A percentile compares a stretch with the other conserved stretches of the same genome.
Evolutionary conservation across 2,888 invertebrate species (phyloP).

Genomic region (Acleris laterana): DNA sequence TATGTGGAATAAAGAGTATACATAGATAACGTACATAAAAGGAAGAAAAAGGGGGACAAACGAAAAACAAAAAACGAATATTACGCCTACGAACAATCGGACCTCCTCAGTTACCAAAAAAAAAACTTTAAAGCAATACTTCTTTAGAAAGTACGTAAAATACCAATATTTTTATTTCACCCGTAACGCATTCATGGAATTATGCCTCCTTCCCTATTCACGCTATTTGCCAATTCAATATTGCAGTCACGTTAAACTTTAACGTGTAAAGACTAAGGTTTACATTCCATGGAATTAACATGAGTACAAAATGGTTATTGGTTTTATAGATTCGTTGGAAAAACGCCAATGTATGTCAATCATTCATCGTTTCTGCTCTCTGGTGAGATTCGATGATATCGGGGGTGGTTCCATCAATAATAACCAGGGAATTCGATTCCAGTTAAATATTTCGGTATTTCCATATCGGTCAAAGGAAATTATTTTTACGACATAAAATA

Average conservation of each 20-base stretch:
- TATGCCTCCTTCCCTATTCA: constrained; percentile 18
- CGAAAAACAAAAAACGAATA: no score
- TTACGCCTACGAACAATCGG: no score
- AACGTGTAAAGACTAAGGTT: neutral
- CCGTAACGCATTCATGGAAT: constrained; percentile 12
- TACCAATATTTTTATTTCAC: neutral
- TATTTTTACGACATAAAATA: no score
- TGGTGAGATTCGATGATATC: constrained; percentile 22
- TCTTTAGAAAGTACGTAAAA: neutral
- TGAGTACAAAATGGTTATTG: constrained; percentile 10
- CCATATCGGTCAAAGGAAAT: neutral
- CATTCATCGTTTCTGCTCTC: constrained; percentile 33
- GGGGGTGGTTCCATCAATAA: constrained; percentile 15
- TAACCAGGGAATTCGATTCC: neutral
- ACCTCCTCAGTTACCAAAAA: no score
- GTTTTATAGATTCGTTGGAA: constrained; percentile 34
- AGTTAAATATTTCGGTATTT: neutral
- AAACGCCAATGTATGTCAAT: constrained; percentile 35
- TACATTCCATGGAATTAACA: neutral
- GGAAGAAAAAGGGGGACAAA: no score
- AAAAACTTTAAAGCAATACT: no score
- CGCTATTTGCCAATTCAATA: constrained; percentile 8
- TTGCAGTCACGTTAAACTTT: neutral
- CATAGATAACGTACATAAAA: no score
- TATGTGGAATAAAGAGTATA: no score